A percentile compares a stretch with the other conserved stretches of the same genome.
phyloP scores from a whole-genome alignment of 2,888 invertebrate species.

The Panzeria rudis region DNA sequence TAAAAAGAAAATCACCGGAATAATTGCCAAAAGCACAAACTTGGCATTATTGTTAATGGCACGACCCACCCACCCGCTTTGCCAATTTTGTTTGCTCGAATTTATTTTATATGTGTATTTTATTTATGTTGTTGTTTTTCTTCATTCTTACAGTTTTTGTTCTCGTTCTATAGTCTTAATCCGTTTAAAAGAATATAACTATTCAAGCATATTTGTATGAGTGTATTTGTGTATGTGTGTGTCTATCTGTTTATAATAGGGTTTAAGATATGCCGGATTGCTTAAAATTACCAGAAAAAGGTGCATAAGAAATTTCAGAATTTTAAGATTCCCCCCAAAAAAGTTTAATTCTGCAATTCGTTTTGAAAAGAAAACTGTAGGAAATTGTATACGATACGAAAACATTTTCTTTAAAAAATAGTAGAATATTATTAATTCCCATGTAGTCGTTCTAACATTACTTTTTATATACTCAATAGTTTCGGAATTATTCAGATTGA shows the following conservation, averaged over 20 bases:
- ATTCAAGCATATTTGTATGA: not conserved
- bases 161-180: slow-evolving; percentile 46
- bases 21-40: slow-evolving; percentile 43
- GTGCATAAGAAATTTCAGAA: no score
- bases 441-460: no score
- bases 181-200: slow-evolving; percentile 46
- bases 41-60: slow-evolving; percentile 56
- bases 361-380: no score
- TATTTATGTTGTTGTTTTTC: slow-evolving; percentile 8
- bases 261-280: not conserved
- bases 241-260: not conserved
- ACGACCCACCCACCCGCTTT: slow-evolving; percentile 60
- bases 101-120: slow-evolving; percentile 18
- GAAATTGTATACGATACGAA: no score
- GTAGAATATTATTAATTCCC: no score
- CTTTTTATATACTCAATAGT: no score
- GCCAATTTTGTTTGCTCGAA: slow-evolving; percentile 53
- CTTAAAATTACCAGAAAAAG: no score
- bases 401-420: no score
- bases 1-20: slow-evolving; percentile 12
- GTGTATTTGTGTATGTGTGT: not conserved
- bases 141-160: slow-evolving; percentile 19
- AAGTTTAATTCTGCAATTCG: no score
- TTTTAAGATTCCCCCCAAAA: no score
- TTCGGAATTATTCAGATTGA: no score